These are phyloP conservation scores for Muscina levida DNA, from an alignment of 2,888 invertebrate genomes.

Conservation along the genomic window DNA sequence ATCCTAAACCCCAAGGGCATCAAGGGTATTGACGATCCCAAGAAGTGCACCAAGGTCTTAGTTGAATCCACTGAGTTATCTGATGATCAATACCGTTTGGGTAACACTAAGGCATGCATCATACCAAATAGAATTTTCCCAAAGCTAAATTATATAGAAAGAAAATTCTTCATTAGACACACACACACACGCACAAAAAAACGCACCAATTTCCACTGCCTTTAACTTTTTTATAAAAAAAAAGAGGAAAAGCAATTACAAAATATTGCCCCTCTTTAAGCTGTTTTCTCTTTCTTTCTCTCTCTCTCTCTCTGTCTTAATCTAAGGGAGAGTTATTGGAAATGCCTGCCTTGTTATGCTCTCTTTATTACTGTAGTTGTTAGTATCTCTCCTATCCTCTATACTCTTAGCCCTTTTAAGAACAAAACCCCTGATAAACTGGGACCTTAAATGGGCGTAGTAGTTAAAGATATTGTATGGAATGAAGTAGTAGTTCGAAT, in stretches of 20 bases:
- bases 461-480: background rate
- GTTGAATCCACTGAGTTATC: conserved; percentile 92
- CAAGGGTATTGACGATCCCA: conserved; percentile 87
- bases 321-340: no score
- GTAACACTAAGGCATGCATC: conserved; percentile 97
- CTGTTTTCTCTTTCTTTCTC: background rate
- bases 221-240: no score
- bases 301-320: no score
- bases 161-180: conserved; percentile 57
- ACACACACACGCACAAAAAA: conserved; percentile 9
- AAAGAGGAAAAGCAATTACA: conserved; percentile 29
- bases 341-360: no score
- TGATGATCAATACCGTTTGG: conserved; percentile 95
- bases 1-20: conserved; percentile 96
- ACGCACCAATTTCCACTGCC: no score
- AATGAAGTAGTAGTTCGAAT: conserved; percentile 1
- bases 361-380: no score
- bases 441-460: conserved; percentile 22
- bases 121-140: conserved; percentile 70
- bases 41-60: conserved; percentile 91
- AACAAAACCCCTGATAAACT: conserved; percentile 9
- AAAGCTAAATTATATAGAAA: conserved; percentile 30
- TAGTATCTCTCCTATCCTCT: background rate
- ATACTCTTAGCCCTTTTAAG: background rate
- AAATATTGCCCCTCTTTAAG: conserved; percentile 22